A percentile compares a stretch with the other conserved stretches of the same genome.
phyloP scores from a whole-genome alignment of 1,140 invertebrate genomes.

The Cryptotermes secundus region DNA sequence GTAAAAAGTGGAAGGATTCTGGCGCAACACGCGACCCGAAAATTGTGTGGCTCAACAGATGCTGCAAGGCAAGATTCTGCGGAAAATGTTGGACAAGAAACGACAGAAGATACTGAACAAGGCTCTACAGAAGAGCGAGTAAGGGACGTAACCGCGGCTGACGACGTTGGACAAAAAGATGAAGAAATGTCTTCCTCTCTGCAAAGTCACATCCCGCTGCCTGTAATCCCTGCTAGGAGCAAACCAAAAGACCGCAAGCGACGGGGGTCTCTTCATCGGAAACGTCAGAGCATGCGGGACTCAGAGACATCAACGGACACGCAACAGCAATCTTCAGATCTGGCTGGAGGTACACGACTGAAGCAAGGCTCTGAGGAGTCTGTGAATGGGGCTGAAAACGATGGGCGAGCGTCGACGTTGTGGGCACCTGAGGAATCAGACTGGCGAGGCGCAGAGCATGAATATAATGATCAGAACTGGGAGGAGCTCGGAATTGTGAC shows the following conservation, averaged over 20 bases:
- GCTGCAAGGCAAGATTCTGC: neutral
- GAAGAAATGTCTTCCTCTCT: neutral
- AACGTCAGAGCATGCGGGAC: slow-evolving; percentile 23
- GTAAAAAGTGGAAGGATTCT: neutral
- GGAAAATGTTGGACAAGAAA: neutral
- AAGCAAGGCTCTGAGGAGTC: slow-evolving; percentile 10
- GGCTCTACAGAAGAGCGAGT: neutral
- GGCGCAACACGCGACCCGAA: neutral
- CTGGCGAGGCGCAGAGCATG: slow-evolving; percentile 37
- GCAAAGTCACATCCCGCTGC: slow-evolving; percentile 30
- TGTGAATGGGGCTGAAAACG: neutral
- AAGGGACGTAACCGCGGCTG: neutral
- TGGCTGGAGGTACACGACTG: neutral
- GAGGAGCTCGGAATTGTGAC: slow-evolving; percentile 55
- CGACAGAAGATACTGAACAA: neutral
- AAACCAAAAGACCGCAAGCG: neutral
- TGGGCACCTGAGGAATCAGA: slow-evolving; percentile 29
- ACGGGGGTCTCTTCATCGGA: neutral
- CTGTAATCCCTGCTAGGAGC: slow-evolving; percentile 23
- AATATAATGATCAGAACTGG: slow-evolving; percentile 45
- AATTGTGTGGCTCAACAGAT: neutral
- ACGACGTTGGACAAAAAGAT: neutral
- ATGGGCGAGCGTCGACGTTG: slow-evolving; percentile 41
- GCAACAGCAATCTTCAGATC: neutral
- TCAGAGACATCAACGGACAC: neutral